Percentiles rank a stretch among this genome's conserved stretches.
phyloP scores from a whole-genome alignment of 2,888 invertebrate species.

The Xestobium rufovillosum region DNA sequence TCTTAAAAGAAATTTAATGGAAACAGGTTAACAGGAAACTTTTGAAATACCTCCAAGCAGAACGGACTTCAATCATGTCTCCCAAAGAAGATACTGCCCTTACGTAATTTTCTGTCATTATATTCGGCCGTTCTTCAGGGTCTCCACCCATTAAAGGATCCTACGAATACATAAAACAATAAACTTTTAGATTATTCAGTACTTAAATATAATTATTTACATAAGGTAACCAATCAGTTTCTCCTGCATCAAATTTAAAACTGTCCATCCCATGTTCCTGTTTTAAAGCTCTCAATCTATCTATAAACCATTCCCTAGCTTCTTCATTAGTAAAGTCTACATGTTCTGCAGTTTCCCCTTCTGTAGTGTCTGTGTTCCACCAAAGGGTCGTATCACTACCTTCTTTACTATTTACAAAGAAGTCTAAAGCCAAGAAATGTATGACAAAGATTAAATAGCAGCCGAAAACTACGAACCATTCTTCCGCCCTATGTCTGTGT shows the following conservation, averaged over 20 bases:
- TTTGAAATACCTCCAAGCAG: conserved; percentile 51
- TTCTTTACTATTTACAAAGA: conserved; percentile 47
- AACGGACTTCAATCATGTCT: conserved; percentile 59
- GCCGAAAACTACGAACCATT: no score
- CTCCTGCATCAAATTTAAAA: conserved; percentile 79
- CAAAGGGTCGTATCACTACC: conserved; percentile 44
- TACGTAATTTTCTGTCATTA: conserved; percentile 51
- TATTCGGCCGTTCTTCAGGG: conserved; percentile 49
- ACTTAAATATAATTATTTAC: conserved; percentile 31
- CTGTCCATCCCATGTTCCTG: conserved; percentile 60
- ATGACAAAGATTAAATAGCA: no score
- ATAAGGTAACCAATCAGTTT: conserved; percentile 60
- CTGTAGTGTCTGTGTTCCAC: conserved; percentile 52
- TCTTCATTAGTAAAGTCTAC: conserved; percentile 68
- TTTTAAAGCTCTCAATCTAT: conserved; percentile 48
- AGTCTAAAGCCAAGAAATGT: conserved; percentile 40
- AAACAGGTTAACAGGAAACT: not conserved
- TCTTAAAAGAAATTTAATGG: conserved; percentile 33
- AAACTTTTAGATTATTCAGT: no score
- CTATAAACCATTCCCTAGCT: conserved; percentile 53
- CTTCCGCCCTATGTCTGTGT: conserved; percentile 43
- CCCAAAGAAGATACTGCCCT: conserved; percentile 53
- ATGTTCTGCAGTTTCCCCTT: conserved; percentile 49
- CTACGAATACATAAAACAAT: conserved; percentile 30
- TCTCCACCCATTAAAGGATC: conserved; percentile 51